Conservation (phyloP, 1,140 invertebrate species). For the Orchestia grillus region DNA sequence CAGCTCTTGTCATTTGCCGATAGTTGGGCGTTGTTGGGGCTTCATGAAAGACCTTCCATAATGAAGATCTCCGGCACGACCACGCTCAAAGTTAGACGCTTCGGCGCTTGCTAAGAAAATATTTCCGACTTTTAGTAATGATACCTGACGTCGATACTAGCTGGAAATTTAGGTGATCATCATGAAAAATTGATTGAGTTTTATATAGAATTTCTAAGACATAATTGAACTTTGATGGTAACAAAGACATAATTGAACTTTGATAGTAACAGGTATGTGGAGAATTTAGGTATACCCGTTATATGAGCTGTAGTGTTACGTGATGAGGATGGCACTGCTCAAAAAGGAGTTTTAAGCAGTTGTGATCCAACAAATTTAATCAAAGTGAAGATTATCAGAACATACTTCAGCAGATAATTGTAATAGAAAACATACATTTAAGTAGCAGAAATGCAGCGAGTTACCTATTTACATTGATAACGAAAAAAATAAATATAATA, state of each 20-base stretch:
- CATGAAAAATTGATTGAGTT: neutral
- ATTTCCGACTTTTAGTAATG: neutral
- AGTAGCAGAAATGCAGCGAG: no score
- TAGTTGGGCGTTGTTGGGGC: conserved; percentile 20
- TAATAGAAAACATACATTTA: no score
- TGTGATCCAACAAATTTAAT: neutral
- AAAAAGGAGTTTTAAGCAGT: no score
- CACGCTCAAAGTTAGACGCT: neutral
- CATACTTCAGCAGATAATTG: neutral
- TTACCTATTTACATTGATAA: no score
- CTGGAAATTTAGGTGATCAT: neutral
- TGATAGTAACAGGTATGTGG: no score
- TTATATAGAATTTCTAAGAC: neutral
- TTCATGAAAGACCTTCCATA: neutral
- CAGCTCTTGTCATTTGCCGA: conserved; percentile 38
- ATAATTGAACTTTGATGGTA: neutral
- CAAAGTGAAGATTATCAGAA: neutral
- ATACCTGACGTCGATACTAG: neutral
- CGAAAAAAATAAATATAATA: no score
- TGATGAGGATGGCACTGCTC: no score
- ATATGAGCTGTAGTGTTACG: neutral
- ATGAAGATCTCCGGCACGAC: conserved; percentile 9
- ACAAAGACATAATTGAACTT: neutral
- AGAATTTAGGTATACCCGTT: neutral
- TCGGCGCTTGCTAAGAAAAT: no score